phyloP scores from a whole-genome alignment of 2,888 invertebrate species.

The Folsomia manolachei region DNA sequence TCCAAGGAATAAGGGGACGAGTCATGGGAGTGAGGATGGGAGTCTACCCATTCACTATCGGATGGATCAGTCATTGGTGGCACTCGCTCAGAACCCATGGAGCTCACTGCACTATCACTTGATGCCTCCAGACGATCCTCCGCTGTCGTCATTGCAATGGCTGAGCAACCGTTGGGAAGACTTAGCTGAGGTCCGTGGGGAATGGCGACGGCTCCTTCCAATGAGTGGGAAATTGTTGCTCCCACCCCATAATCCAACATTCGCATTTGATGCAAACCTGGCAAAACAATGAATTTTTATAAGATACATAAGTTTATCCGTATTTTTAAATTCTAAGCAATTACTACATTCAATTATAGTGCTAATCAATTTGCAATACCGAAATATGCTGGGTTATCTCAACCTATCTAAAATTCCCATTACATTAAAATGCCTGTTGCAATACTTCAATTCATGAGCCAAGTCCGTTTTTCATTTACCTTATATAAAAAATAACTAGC shows the following conservation, averaged over 20 bases:
- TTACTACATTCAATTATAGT: no score
- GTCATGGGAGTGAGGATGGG: conserved; percentile 74
- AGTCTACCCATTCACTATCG: conserved; percentile 87
- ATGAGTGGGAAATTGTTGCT: conserved; percentile 52
- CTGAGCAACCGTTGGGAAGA: conserved; percentile 48
- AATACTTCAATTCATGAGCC: no score
- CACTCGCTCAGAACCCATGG: conserved; percentile 81
- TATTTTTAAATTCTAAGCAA: no score
- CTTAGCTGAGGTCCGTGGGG: conserved; percentile 51
- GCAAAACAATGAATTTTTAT: conserved; percentile 33
- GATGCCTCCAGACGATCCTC: conserved; percentile 69
- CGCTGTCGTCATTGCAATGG: conserved; percentile 33
- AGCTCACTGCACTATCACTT: conserved; percentile 87
- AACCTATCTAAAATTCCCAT: no score
- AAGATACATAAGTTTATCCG: no score
- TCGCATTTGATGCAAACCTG: conserved; percentile 85
- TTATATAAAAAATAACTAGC: no score
- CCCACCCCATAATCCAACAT: conserved; percentile 66
- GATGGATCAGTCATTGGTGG: conserved; percentile 65
- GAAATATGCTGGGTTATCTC: no score
- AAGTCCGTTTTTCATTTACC: no score
- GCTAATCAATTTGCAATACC: no score
- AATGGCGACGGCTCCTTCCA: conserved; percentile 46
- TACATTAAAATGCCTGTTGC: no score
- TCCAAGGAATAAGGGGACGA: conserved; percentile 68